Evolutionary conservation across 2,797 vertebrate genomes (phyloP).

Genomic region (Characodon lateralis): DNA sequence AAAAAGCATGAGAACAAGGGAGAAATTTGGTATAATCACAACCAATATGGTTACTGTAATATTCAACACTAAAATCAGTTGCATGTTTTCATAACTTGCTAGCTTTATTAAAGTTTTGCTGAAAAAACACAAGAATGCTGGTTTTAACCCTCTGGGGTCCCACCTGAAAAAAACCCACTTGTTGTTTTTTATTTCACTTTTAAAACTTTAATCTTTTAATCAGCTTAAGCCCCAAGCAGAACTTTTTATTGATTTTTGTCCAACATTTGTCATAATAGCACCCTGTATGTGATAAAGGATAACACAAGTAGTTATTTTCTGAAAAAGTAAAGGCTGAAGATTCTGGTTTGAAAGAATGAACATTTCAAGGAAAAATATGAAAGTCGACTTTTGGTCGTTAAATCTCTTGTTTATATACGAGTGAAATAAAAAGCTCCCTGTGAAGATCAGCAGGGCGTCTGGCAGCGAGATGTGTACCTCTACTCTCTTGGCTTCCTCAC

Average conservation of each 20-base stretch:
- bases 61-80: neutral
- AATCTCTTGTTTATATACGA: constrained; percentile 21
- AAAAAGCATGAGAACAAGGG: neutral
- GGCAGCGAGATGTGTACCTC: constrained; percentile 26
- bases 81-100: neutral
- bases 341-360: no score
- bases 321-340: no score
- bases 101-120: neutral
- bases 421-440: constrained; percentile 22
- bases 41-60: neutral
- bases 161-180: no score
- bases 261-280: neutral
- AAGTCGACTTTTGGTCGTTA: constrained; percentile 36
- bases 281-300: neutral
- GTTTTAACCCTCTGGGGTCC: no score
- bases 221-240: neutral
- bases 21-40: neutral
- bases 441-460: constrained; percentile 49
- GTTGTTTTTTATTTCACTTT: no score
- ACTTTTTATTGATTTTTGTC: neutral
- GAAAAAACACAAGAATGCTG: neutral
- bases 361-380: neutral
- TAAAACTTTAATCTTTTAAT: neutral
- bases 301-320: neutral
- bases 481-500: constrained; percentile 35